Conservation (phyloP, 2,797 vertebrate genomes). For the Furcifer pardalis region DNA sequence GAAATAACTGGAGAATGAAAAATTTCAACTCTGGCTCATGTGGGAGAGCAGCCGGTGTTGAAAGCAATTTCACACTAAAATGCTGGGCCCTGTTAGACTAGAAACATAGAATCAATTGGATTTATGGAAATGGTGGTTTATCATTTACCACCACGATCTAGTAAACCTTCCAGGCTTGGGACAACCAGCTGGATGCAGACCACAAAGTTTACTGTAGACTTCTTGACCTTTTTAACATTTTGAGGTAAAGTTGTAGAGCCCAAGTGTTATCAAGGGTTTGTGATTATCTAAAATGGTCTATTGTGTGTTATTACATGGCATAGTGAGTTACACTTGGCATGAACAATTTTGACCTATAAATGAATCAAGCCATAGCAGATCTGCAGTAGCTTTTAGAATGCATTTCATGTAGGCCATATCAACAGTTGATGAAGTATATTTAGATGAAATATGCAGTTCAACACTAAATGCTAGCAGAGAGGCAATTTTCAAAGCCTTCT, state of each 20-base stretch:
- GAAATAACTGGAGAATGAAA: too few species aligned
- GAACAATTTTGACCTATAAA: neutral
- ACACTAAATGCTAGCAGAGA: conserved; percentile 30
- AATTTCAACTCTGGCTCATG: too few species aligned
- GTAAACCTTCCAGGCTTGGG: neutral
- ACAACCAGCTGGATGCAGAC: neutral
- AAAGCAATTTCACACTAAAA: too few species aligned
- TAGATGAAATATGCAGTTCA: conserved; percentile 43
- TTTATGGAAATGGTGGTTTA: too few species aligned
- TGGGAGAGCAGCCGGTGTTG: too few species aligned
- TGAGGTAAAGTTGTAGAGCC: neutral
- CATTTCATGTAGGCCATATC: neutral
- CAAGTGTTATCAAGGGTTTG: neutral
- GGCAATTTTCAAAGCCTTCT: conserved; percentile 38
- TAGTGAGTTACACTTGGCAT: neutral
- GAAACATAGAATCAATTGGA: too few species aligned
- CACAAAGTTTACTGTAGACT: neutral
- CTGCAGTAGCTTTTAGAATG: conserved; percentile 10
- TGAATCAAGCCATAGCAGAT: neutral
- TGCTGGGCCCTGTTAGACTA: too few species aligned
- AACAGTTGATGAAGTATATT: conserved; percentile 45
- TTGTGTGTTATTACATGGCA: too few species aligned
- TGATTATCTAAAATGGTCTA: neutral
- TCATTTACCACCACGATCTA: too few species aligned
- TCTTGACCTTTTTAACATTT: neutral